phyloP scores from a whole-genome alignment of 1,140 invertebrate species.

The Calosoma granatense region DNA sequence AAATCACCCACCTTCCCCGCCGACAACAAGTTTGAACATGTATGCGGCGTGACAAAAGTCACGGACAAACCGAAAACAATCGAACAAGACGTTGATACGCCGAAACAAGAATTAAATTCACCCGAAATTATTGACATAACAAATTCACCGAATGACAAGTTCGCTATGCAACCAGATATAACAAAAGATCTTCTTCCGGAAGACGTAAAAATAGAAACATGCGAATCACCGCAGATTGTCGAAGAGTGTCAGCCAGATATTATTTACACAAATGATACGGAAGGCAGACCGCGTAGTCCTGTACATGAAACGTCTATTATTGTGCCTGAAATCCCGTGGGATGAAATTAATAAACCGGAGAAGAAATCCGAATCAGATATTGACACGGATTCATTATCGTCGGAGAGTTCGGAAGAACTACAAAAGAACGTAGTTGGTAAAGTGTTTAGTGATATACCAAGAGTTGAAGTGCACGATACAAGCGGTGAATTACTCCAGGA shows the following conservation, averaged over 20 bases:
- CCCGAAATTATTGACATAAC: neutral
- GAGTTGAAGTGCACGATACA: conserved; percentile 56
- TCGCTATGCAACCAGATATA: neutral
- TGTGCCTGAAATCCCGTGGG: conserved; percentile 54
- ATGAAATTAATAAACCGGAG: conserved; percentile 29
- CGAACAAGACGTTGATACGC: too few relatives aligned
- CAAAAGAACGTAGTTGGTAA: conserved; percentile 16
- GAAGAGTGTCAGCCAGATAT: conserved; percentile 26
- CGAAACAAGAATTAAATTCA: neutral
- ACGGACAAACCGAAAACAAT: neutral
- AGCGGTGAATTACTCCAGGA: conserved; percentile 51
- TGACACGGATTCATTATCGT: conserved; percentile 52
- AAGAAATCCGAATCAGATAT: conserved; percentile 35
- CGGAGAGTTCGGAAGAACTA: conserved; percentile 34
- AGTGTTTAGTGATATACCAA: conserved; percentile 32
- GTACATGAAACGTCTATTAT: conserved; percentile 50
- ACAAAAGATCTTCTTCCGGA: conserved; percentile 1
- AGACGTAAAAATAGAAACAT: neutral
- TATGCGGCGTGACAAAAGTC: neutral
- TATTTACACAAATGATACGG: conserved; percentile 18
- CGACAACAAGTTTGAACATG: neutral
- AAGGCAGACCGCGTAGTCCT: conserved; percentile 47
- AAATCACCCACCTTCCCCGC: neutral
- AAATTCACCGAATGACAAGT: neutral
- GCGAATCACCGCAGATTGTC: neutral